Conservation (phyloP, 2,113 vertebrate species). For the Pipa parva region DNA sequence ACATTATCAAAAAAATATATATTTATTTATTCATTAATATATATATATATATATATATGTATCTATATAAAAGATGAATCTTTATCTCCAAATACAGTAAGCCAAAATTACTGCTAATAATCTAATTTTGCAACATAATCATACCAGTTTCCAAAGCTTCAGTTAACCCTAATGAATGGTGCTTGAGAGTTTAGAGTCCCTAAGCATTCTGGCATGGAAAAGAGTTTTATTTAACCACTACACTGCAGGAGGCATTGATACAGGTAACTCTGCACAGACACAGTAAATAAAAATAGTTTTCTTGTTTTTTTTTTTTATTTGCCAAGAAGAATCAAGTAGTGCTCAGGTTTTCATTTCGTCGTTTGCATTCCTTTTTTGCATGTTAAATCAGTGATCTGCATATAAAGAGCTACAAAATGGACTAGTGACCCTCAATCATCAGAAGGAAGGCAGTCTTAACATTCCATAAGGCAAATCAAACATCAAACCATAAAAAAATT, state of each 20-base stretch:
- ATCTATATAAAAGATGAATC: constrained; percentile 2
- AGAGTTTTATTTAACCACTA: constrained; percentile 31
- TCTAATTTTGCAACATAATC: constrained; percentile 16
- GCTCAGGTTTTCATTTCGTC: constrained; percentile 4
- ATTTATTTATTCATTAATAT: too few relatives aligned
- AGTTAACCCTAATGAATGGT: constrained; percentile 24
- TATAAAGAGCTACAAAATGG: constrained; percentile 20
- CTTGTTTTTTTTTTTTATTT: constrained; percentile 4
- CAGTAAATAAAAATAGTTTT: background rate
- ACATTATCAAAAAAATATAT: background rate
- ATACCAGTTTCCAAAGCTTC: constrained; percentile 6
- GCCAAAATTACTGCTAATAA: background rate
- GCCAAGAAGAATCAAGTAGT: constrained; percentile 2
- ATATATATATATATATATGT: constrained; percentile 12
- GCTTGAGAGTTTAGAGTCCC: constrained; percentile 21
- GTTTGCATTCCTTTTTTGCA: background rate
- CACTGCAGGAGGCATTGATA: constrained; percentile 14
- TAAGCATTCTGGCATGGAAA: constrained; percentile 34
- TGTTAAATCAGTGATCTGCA: constrained; percentile 5
- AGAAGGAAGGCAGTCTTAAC: constrained; percentile 30
- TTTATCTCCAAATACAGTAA: background rate
- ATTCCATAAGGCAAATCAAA: constrained; percentile 37
- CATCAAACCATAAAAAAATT: background rate
- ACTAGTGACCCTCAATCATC: constrained; percentile 20
- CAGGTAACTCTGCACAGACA: constrained; percentile 17